Percentiles rank a stretch among this genome's conserved stretches.
Evolutionary conservation across 2,888 invertebrate genomes (phyloP).

Genomic region (Dryococelus australis): DNA sequence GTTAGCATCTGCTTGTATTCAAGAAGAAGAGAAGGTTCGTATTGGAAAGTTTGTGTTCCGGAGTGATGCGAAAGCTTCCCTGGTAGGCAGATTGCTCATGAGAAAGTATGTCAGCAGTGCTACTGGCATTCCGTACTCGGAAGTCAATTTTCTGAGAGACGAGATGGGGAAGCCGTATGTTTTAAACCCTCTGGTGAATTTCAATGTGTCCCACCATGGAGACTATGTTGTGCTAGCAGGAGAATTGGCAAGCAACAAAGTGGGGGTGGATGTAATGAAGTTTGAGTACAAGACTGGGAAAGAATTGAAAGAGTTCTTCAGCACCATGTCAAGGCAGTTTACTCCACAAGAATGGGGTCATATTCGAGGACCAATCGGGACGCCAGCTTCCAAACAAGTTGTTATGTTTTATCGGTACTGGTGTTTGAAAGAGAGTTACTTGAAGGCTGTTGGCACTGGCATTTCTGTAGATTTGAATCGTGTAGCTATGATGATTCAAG

Average conservation of each 20-base stretch:
- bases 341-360: constrained; percentile 80
- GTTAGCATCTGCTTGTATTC: constrained; percentile 77
- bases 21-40: constrained; percentile 82
- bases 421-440: constrained; percentile 94
- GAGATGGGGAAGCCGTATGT: constrained; percentile 71
- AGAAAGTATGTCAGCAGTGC: constrained; percentile 77
- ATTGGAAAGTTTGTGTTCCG: constrained; percentile 83
- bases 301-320: constrained; percentile 80
- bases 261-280: constrained; percentile 92
- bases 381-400: constrained; percentile 66
- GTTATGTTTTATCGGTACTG: constrained; percentile 87
- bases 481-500: constrained; percentile 72
- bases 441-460: constrained; percentile 89
- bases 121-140: constrained; percentile 69
- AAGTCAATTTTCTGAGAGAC: constrained; percentile 72
- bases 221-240: constrained; percentile 84
- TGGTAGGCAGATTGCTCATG: constrained; percentile 86
- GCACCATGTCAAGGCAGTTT: constrained; percentile 85
- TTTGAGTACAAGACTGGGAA: constrained; percentile 77
- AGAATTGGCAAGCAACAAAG: constrained; percentile 60
- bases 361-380: constrained; percentile 65
- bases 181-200: constrained; percentile 56
- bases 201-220: constrained; percentile 95
- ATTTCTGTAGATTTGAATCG: constrained; percentile 78
- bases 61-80: constrained; percentile 86